These are phyloP conservation scores for Heliocidaris erythrogramma DNA, from an alignment of 35 echinoderm and acorn worm species.

Conservation along the genomic window DNA sequence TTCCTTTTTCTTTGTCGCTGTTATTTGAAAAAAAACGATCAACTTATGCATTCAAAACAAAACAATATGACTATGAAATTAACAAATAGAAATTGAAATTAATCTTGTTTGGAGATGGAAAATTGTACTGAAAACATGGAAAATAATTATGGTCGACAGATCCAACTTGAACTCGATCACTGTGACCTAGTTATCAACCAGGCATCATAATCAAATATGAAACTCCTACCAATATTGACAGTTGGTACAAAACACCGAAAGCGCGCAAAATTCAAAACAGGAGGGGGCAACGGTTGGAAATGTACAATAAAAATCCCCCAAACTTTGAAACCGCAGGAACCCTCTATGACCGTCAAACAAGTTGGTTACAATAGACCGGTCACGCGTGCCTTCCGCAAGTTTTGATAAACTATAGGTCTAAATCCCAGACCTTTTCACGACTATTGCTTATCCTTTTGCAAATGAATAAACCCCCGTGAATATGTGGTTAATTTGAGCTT, in stretches of 20 bases:
- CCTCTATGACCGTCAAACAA: neutral
- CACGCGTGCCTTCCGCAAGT: neutral
- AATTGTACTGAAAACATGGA: neutral
- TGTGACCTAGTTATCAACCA: neutral
- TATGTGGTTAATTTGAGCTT: slow-evolving; percentile 17
- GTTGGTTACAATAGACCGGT: neutral
- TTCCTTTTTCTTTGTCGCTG: no score
- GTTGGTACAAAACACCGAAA: neutral
- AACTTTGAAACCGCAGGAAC: neutral
- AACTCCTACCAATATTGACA: slow-evolving; percentile 1
- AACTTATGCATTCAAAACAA: no score
- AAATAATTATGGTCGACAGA: neutral
- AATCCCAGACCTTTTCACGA: neutral
- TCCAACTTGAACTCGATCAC: neutral
- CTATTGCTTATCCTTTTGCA: neutral
- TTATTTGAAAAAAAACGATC: no score
- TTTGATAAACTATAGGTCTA: neutral
- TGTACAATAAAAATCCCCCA: neutral
- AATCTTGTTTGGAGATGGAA: no score
- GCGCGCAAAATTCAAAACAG: slow-evolving; percentile 28
- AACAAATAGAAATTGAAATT: no score
- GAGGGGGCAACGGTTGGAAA: neutral
- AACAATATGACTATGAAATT: no score
- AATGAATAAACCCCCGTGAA: neutral
- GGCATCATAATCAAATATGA: neutral